Evolutionary conservation across 2,113 vertebrate genomes (phyloP), one percentile per base, ranked within the genome.

Genomic region (Sinocyclocheilus grahami): DNA sequence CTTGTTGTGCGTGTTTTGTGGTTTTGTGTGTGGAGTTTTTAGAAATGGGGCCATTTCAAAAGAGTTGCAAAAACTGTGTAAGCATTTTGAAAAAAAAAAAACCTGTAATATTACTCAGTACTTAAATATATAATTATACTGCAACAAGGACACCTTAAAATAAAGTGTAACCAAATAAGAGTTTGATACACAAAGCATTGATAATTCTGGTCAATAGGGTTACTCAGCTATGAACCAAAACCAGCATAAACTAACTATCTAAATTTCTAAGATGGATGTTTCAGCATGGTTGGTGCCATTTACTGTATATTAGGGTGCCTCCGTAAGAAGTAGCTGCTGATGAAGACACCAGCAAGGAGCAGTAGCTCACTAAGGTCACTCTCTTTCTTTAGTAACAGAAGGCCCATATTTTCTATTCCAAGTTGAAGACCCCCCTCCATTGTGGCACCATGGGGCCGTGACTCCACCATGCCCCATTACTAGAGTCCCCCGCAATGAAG

Each of bases 391-490:
- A 18, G 60, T 30, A 42, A 46, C 55, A 63, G 37, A 65, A 30
- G 80, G 86, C 75, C 85, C 24, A 83, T 87, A 74, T 89, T 89
- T 89, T 86, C 86, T 83, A 84, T 90, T 87, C 89, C 83, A 88
- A 86, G 90, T 87, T 80, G 76, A 88, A 90, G 92, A 86, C 84
- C 86, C 90, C 91, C 91, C 91, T 92, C 88, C 86, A 91, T 88
- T 82, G 60, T 90, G 86, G 89, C 83, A 90, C 82, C n/a, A 87
- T 4, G 88, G 86, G 92, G 88, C 91, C 89, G 86, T 88, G 91
- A 87, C 91, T 90, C 90, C 93, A 92, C 92, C 92, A 92, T 87
- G 91, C 92, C 91, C 91, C 93, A 94, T 94, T 94, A 94, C 90
- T 83, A 30, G 18, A 67, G 77, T 92, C 90, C 90, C 91, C 77